Evolutionary conservation across 2,113 vertebrate genomes (phyloP), one percentile per base, ranked within the genome.

Genomic region (Rhizomys pruinosus): DNA sequence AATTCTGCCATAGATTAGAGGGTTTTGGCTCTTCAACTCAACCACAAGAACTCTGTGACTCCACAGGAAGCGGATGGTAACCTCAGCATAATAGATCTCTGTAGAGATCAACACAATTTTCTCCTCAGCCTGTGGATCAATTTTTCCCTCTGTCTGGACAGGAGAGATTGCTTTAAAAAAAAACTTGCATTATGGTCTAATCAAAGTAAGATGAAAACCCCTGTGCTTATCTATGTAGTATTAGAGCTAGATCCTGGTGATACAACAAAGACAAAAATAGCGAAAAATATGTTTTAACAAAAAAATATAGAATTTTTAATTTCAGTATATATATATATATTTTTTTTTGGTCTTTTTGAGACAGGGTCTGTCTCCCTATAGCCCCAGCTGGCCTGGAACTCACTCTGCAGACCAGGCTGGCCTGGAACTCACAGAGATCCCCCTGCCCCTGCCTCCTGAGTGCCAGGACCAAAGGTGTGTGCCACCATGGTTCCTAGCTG

Each of bases 41-140:
- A 76, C 66, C 52, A 52, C 22, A 57, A 52, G 88, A 92, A 72
- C 55, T 34, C 64, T 39, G 74, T n/a, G 57, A 94, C 78, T 88
- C 61, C 59, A 73, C 29, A 73, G 63, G 72, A 84, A 91, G 68
- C 59, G 32, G 92, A 68, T 22, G 69, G 44, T 87, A 96, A 89
- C 93, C 59, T 89, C 17, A 57, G 84, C 84, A 72, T 89, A 86
- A 87, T 47, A 96, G 90, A 91, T 42, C 71, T 84, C 80, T 82
- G 61, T 72, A 95, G 93, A 96, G 90, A 94, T 78, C 93, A 95
- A 52, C 80, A 44, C 87, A 91, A 55, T 80, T 90, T 96, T 93
- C 92, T 96, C 84, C 80, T 95, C 90, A 90, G 92, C 77, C 89
- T 52, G 77, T 90, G 61, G 68, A 90, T 94, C 90, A 84, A 92